Evolutionary conservation across 1,140 invertebrate species (phyloP), one percentile per base, ranked within the genome.

Genomic region (Lepeophtheirus salmonis): DNA sequence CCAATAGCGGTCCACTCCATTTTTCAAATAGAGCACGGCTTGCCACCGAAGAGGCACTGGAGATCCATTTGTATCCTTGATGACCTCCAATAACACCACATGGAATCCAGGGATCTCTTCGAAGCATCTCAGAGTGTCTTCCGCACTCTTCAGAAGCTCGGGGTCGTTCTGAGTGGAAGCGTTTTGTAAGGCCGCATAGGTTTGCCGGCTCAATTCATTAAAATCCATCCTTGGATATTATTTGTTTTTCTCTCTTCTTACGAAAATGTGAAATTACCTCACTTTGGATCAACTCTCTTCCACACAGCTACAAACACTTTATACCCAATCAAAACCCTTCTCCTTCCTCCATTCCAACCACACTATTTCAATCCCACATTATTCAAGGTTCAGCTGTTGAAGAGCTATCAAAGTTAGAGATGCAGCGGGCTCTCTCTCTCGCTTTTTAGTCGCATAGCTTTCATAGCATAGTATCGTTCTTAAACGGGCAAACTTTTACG

Each of bases 1-100:
- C 84, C 81, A 83, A 79, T 91, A 91, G 61, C 80, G 81, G 63
- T 94, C 89, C n/a, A 95, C 78, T 1, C 89, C 90, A 78, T 92
- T 95, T 71, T 96, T 96, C 64, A 94, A 83, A 72, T 84, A 94
- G 63, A 96, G 78, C 12, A 89, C 81, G 23, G 89, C 88, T 70
- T 95, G 79, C 83, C 87, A 94, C 66, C 91, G 76, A 0, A 91
- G 81, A 74, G 89, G 89, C 0, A 82, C 72, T 66, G 84, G 82
- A 58, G 91, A 76, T n/a, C 77, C 75, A 70, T 86, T 79, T 69
- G 89, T 83, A 50, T 80, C 51, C 51, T 20, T 20, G 55, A 24
- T 17, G 21, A 64, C 56, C 49, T 65, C 84, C 70, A 83, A 76
- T 66, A 95, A 73, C 49, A 83, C 78, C 63, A 82, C 81, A 72